These are phyloP conservation scores for Trichonephila inaurata DNA, from an alignment of 1,140 invertebrate species.

Conservation along the genomic window DNA sequence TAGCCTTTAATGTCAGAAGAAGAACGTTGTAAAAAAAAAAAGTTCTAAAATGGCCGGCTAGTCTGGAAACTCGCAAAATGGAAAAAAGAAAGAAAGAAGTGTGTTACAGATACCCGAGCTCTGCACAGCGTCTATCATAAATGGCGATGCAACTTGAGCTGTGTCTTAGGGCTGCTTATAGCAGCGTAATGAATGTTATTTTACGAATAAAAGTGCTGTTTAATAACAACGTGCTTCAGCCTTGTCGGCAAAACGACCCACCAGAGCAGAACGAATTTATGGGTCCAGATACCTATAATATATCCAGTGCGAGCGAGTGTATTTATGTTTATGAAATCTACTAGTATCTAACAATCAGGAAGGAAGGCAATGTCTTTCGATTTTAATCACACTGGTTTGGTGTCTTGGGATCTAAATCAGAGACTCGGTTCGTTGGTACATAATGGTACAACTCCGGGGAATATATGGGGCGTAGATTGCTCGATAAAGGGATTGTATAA, in stretches of 20 bases:
- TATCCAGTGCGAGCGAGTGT: not conserved
- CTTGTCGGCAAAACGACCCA: conserved; percentile 38
- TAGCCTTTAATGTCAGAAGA: not conserved
- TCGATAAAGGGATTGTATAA: not conserved
- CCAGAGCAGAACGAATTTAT: conserved; percentile 33
- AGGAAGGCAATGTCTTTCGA: not conserved
- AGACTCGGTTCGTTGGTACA: not conserved
- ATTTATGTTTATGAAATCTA: conserved; percentile 20
- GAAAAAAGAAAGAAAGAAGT: not conserved
- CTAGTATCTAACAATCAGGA: not conserved
- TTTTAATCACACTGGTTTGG: conserved; percentile 7
- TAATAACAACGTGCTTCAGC: conserved; percentile 41
- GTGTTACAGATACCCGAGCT: not conserved
- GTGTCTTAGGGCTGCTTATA: not conserved
- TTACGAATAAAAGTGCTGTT: conserved; percentile 56
- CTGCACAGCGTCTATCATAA: conserved; percentile 44
- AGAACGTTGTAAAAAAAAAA: not conserved
- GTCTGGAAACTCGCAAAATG: not conserved
- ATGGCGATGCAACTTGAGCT: conserved; percentile 24
- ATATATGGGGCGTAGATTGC: not conserved
- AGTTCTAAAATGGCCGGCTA: not conserved
- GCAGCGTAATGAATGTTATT: conserved; percentile 53
- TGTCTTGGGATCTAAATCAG: not conserved
- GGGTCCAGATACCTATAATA: not conserved
- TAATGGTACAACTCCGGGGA: not conserved